Percentiles rank a stretch among this genome's conserved stretches.
phyloP scores from a whole-genome alignment of 2,888 invertebrate species.

The Phengaris alcon region DNA sequence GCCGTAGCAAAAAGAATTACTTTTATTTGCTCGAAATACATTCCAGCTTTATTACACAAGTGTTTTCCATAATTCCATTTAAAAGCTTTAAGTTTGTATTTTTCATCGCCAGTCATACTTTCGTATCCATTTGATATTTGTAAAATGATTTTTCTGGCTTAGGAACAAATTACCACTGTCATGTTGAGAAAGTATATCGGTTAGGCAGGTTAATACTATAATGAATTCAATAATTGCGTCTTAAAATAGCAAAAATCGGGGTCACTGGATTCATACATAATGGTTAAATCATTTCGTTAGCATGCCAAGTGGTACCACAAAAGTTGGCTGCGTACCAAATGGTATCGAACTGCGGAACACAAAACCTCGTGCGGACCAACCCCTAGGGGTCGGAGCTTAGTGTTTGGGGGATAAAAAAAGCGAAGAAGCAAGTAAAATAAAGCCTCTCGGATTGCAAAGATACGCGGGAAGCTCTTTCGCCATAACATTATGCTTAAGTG shows the following conservation, averaged over 20 bases:
- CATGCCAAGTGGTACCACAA: constrained; percentile 24
- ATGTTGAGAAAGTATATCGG: not conserved
- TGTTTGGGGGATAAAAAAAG: not conserved
- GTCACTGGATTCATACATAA: constrained; percentile 22
- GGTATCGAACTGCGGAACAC: constrained; percentile 22
- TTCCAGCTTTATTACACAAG: not conserved
- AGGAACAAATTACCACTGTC: not conserved
- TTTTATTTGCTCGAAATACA: not conserved
- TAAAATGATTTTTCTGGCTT: not conserved
- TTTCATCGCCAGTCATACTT: not conserved
- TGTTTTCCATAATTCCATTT: not conserved
- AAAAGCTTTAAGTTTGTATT: not conserved
- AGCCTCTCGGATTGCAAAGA: not conserved
- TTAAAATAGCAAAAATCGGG: constrained; percentile 14
- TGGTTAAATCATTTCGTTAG: constrained; percentile 19
- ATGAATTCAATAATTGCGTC: not conserved
- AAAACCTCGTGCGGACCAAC: constrained; percentile 9
- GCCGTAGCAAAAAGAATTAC: not conserved
- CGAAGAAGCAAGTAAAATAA: not conserved
- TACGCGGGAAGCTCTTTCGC: not conserved
- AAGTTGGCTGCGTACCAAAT: constrained; percentile 24
- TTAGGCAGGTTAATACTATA: not conserved
- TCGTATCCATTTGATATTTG: not conserved
- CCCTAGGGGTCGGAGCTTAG: not conserved
- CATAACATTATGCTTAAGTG: constrained; percentile 3